A percentile compares a stretch with the other conserved stretches of the same genome.
phyloP scores from a whole-genome alignment of 2,797 vertebrate species.

The Muscicapa striata region DNA sequence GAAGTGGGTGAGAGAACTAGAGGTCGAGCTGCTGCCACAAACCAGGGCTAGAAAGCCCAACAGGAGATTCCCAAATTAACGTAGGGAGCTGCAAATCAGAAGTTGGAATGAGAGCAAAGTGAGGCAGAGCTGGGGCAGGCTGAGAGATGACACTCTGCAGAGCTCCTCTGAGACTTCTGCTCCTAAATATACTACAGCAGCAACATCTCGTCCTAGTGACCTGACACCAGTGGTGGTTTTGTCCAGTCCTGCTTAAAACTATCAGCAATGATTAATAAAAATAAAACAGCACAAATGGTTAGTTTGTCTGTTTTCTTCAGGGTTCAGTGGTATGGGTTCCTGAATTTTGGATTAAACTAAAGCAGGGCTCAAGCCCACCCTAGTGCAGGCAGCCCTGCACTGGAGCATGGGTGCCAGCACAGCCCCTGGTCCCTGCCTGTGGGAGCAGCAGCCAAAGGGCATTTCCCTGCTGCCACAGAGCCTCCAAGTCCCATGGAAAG shows the following conservation, averaged over 20 bases:
- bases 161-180: conserved; percentile 8
- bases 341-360: not conserved
- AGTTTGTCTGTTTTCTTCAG: not conserved
- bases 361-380: not conserved
- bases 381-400: not conserved
- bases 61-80: conserved; percentile 55
- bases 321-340: not conserved
- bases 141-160: not conserved
- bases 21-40: conserved; percentile 10
- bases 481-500: not conserved
- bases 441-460: not conserved
- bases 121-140: not conserved
- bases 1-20: not conserved
- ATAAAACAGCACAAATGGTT: not conserved
- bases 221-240: not conserved
- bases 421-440: not conserved
- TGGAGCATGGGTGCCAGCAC: not conserved
- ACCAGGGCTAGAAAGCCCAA: conserved; percentile 28
- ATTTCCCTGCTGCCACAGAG: not conserved
- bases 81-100: not conserved
- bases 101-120: conserved; percentile 14
- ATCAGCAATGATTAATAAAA: not conserved
- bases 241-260: not conserved
- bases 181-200: conserved; percentile 30
- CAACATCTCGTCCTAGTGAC: not conserved